phyloP scores from a whole-genome alignment of 2,888 invertebrate species.

The Leptopterna dolabrata region DNA sequence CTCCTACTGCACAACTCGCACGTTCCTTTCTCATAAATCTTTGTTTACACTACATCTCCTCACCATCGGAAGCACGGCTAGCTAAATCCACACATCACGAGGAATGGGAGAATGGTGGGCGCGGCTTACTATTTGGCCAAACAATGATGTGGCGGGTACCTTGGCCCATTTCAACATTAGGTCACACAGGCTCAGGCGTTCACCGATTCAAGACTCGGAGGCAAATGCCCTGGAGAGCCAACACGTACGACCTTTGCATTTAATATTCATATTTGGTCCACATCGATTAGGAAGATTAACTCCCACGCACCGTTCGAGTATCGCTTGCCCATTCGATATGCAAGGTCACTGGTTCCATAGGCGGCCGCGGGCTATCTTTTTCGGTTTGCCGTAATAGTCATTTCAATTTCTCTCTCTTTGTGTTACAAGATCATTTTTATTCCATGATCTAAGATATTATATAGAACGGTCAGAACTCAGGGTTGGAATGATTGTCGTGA shows the following conservation, averaged over 20 bases:
- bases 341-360: slow-evolving; percentile 10
- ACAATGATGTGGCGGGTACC: slow-evolving; percentile 44
- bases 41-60: background rate
- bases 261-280: slow-evolving; percentile 49
- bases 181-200: background rate
- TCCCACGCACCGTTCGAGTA: background rate
- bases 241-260: slow-evolving; percentile 51
- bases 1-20: too few relatives aligned
- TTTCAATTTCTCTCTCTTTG: background rate
- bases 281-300: slow-evolving; percentile 45
- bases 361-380: background rate
- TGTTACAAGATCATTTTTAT: background rate
- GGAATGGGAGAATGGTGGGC: background rate
- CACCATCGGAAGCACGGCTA: background rate
- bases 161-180: slow-evolving; percentile 35
- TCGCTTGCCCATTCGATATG: background rate
- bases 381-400: background rate
- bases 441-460: background rate
- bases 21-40: background rate
- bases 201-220: background rate
- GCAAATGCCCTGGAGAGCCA: slow-evolving; percentile 21
- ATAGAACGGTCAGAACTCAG: background rate
- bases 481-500: background rate
- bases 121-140: slow-evolving; percentile 25
- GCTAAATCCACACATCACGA: slow-evolving; percentile 9